Base-by-base conservation (phyloP, 2,797 vertebrate species). In the Crenichthys baileyi region DNA sequence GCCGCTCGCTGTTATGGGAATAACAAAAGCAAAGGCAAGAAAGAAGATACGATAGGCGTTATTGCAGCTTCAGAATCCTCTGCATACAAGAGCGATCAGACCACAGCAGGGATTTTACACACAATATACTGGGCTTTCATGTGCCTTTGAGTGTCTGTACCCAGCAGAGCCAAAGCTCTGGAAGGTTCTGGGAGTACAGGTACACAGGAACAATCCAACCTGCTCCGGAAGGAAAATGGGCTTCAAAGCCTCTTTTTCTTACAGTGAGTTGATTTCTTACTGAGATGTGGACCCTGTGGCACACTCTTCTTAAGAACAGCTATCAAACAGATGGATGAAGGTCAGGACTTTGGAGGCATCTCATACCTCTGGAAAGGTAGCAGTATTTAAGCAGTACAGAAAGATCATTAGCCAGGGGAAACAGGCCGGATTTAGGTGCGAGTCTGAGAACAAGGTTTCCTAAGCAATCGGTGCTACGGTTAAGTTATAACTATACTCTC, bases 1-100 rank as follows among this genome's bases (percentile, higher is more conserved):
- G 83, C 87, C 83, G 89, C 87, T 90, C 87, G 81, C 85, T 80
- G 86, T 89, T 89, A 83, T 80, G 93, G 89, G 91, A 94, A 91
- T 94, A 88, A 85, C 79, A 88, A 83, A 88, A 93, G 82, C 86
- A 91, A 90, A 91, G 89, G 84, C 76, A 51, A 88, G 82, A 78
- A 75, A 80, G 78, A 82, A 88, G 87, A 89, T 70, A 26, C 20
- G 29, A 76, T 50, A 89, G 82, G 86, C 88, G 83, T 90, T 91
- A 88, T 41, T 82, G 86, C 80, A 77, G 83, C 79, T 79, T 88
- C 80, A 84, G 77, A 94, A 90, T 90, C 80, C 84, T 84, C 76
- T 16, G 26, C 87, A 91, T 92, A 92, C 88, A 87, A 88, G 63
- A 85, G 80, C 22, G 83, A 92, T 90, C 90, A 90, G 80, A 89